Evolutionary conservation across 2,113 vertebrate genomes (phyloP).

Genomic region (Istiophorus platypterus): DNA sequence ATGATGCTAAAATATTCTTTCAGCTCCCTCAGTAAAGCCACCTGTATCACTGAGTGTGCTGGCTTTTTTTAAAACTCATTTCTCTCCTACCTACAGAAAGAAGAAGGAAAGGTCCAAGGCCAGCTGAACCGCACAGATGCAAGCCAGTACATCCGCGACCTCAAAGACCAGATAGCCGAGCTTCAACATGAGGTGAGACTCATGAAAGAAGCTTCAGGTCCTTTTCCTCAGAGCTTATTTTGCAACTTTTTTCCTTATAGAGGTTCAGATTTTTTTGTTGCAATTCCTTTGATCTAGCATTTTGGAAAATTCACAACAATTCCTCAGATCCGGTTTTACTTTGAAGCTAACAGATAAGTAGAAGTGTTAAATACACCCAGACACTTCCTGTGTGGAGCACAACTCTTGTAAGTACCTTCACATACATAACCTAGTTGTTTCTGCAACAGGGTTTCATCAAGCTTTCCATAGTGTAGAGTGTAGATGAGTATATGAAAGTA

Average conservation of each 20-base stretch:
- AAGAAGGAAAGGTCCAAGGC: conserved; percentile 98
- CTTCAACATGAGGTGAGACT: conserved; percentile 94
- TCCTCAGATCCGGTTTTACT: conserved; percentile 60
- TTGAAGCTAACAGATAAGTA: conserved; percentile 61
- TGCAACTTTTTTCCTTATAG: background rate
- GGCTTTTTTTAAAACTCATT: background rate
- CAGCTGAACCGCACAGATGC: conserved; percentile 97
- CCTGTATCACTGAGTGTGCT: background rate
- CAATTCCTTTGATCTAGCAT: conserved; percentile 43
- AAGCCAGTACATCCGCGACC: conserved; percentile 95
- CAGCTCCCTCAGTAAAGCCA: background rate
- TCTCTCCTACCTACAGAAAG: conserved; percentile 87
- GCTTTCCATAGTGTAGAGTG: background rate
- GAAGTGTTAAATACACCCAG: conserved; percentile 85
- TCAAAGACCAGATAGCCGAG: conserved; percentile 97
- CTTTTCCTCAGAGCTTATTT: background rate
- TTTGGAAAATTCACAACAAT: conserved; percentile 41
- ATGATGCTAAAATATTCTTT: background rate
- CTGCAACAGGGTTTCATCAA: background rate
- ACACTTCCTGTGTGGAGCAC: conserved; percentile 80
- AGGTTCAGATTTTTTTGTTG: conserved; percentile 48
- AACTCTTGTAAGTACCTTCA: conserved; percentile 25
- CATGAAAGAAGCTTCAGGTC: background rate
- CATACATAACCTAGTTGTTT: conserved; percentile 5
- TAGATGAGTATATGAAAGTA: too few species aligned